Evolutionary conservation across 2,113 vertebrate genomes (phyloP).

Genomic region (Aegithalos caudatus): DNA sequence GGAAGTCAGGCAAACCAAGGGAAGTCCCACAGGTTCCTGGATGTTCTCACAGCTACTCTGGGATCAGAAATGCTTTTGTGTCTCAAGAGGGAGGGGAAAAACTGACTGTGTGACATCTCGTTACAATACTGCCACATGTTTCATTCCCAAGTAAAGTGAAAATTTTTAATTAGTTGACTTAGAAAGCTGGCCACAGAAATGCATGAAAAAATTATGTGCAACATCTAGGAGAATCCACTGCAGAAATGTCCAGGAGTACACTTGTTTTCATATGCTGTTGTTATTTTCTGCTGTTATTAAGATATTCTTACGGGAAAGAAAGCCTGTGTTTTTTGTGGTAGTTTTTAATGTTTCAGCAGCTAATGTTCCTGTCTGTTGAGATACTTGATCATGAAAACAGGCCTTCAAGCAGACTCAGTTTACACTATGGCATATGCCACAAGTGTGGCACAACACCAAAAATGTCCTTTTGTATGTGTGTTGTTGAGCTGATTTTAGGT

Average conservation of each 20-base stretch:
- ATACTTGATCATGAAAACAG: background rate
- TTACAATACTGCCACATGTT: background rate
- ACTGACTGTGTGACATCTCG: fast-evolving
- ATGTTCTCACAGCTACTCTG: background rate
- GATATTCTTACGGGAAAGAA: background rate
- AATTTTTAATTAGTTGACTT: background rate
- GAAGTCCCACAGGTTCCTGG: background rate
- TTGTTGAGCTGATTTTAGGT: background rate
- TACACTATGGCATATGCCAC: background rate
- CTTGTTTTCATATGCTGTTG: background rate
- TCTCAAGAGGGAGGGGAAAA: background rate
- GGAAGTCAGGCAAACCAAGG: background rate
- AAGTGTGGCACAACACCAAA: background rate
- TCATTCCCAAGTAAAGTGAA: background rate
- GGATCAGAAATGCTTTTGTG: background rate
- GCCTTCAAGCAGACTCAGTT: background rate
- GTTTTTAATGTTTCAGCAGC: background rate
- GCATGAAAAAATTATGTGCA: background rate
- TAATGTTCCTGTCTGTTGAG: background rate
- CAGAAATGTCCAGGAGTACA: background rate
- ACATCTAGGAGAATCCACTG: background rate
- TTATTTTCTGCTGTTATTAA: background rate
- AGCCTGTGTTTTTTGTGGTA: background rate
- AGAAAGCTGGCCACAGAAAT: background rate
- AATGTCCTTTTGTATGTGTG: background rate